Evolutionary conservation across 2,888 invertebrate genomes (phyloP), one percentile per base, ranked within the genome.

Genomic region (Lymantria monacha): DNA sequence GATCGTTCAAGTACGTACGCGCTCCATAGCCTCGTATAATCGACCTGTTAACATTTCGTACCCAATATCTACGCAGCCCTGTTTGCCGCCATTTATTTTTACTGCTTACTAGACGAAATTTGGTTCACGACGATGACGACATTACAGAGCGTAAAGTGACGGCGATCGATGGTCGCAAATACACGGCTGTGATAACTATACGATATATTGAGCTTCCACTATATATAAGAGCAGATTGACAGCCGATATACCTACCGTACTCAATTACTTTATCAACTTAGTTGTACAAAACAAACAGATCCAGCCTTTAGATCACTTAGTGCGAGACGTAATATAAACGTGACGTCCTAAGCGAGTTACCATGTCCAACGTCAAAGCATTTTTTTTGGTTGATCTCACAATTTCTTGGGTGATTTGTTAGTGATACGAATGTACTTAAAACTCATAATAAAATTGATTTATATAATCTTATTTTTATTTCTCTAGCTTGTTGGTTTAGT

Each of bases 11-110:
- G 74, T 75, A 74, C 63, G 37, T 54, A 51, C 79, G 72, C 74
- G 71, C 75, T 77, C 78, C 81, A 85, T 82, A 78, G 81, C 73
- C 74, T 79, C 83, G 79, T 79, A 87, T 88, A 87, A 87, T 88
- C 87, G 85, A 81, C 82, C 86, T 83, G 83, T 83, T 87, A 85
- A 84, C 85, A 74, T 81, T 79, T 79, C 76, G 69, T 75, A 66
- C 69, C 54, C 59, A 54, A 56, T 68, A 69, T 69, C 63, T 57
- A 66, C 70, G 71, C 66, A 65, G 67, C 63, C 74, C 70, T 74
- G 72, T 74, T 72, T 68, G 73, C 76, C 70, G 71, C 71, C 74
- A 72, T 83, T 83, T 83, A 80, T 76, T 83, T 83, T 84, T 81
- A 83, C 76, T 70, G 73, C 74, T 70, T 69, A 72, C 72, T 74